These are phyloP conservation scores for Callithrix jacchus DNA, from an alignment of 2,113 vertebrate genomes.

Conservation along the genomic window DNA sequence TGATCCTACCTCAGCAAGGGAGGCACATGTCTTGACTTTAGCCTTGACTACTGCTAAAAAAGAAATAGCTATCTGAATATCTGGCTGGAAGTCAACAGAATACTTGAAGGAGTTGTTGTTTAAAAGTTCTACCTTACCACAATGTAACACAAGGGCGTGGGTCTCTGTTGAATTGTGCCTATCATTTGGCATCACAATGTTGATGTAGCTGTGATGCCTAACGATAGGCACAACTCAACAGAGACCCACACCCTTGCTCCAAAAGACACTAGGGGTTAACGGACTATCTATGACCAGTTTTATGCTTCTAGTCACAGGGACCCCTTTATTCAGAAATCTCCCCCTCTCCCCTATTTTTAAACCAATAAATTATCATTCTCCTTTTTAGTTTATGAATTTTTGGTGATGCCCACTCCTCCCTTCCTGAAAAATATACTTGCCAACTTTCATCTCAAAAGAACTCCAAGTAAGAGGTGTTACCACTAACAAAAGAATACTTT, in stretches of 20 bases:
- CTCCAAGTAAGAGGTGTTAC: neutral
- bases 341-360: neutral
- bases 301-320: neutral
- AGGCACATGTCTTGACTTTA: neutral
- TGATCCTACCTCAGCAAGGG: neutral
- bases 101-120: neutral
- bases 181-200: neutral
- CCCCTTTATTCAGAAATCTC: slow-evolving; percentile 26
- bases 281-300: neutral
- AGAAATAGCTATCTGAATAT: neutral
- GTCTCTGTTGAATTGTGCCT: too few species aligned
- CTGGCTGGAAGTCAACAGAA: neutral
- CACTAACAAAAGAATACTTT: neutral
- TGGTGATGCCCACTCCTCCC: neutral
- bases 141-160: neutral
- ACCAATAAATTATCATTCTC: neutral
- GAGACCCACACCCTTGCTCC: neutral
- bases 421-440: neutral
- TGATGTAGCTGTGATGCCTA: neutral
- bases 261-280: neutral
- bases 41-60: neutral
- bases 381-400: slow-evolving; percentile 31
- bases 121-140: neutral
- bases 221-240: neutral
- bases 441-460: slow-evolving; percentile 42